Evolutionary conservation across 1,140 invertebrate genomes (phyloP), one percentile per base, ranked within the genome.

Genomic region (Drosophila triauraria): DNA sequence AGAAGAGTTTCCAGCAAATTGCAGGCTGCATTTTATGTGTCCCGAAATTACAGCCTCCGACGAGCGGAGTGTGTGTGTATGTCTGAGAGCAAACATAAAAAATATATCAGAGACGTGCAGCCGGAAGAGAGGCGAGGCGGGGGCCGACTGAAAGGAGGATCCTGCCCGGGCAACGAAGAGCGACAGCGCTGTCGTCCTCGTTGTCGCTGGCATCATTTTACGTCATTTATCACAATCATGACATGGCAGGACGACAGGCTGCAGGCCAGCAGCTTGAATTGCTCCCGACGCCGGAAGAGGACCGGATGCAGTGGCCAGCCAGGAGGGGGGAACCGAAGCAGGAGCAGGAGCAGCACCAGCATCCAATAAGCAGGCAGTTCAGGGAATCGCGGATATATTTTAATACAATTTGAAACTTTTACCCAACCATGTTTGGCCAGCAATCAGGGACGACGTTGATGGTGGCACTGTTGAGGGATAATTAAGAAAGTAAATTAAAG

Each of bases 191-290:
- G 67, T 80, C 69, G 64, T 68, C 70, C 59, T 62, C 75, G 65
- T 88, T 88, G 84, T 88, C 85, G 74, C 81, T 85, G 85, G 70
- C 85, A 85, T 90, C 85, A 90, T 85, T 90, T 90, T 85, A 90
- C 75, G 85, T 90, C 85, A 90, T 90, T 90, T 90, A 90, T 90
- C 85, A 90, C 81, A 90, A 90, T 90, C 85, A 84, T 90, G 85
- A 81, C 85, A 85, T 84, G 86, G 68, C 81, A 79, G 70, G 81
- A 81, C 74, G 81, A 75, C 70, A 77, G 71, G 51, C 72, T 57
- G 74, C 59, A 77, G 53, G 56, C 48, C 68, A 65, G 50, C 63
- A 74, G 59, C 59, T 58, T 63, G 59, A 38, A 59, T 61, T 65
- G 48, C 30, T 58, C n/a, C 53, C 47, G 64, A 71, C 48, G 59